Percentiles rank a stretch among this genome's conserved stretches.
These are phyloP conservation scores for Lasius fuliginosus DNA, from an alignment of 2,888 invertebrate species.

Conservation along the genomic window DNA sequence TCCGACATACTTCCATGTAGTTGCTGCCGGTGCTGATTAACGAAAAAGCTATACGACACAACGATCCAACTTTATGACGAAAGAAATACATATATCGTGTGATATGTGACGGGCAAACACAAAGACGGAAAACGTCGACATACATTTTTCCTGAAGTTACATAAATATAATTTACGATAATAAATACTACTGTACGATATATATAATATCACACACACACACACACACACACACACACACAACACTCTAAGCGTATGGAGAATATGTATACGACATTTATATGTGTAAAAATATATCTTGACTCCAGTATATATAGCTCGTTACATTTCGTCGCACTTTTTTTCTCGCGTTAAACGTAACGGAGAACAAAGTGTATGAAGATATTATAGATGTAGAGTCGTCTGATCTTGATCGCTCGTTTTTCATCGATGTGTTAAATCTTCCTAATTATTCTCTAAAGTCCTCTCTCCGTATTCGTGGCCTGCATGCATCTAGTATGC, in stretches of 20 bases:
- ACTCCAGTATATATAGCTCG: neutral
- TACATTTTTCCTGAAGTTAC: neutral
- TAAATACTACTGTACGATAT: neutral
- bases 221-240: neutral
- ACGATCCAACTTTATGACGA: neutral
- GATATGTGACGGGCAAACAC: neutral
- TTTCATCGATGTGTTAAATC: conserved; percentile 26
- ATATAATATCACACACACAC: neutral
- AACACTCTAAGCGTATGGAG: neutral
- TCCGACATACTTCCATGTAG: neutral
- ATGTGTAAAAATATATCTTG: neutral
- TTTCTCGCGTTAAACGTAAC: neutral
- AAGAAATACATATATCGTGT: neutral
- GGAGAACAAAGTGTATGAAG: neutral
- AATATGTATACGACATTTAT: neutral
- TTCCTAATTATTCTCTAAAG: conserved; percentile 8
- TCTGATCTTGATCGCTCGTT: conserved; percentile 17
- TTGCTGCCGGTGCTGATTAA: neutral
- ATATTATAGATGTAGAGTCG: neutral
- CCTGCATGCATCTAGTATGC: conserved; percentile 65
- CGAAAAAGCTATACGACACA: neutral
- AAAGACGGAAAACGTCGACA: neutral
- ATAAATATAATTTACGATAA: neutral
- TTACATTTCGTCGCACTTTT: neutral
- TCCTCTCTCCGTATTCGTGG: conserved; percentile 39